Evolutionary conservation across 2,113 vertebrate genomes (phyloP), one percentile per base, ranked within the genome.

Genomic region (Hydropotes inermis): DNA sequence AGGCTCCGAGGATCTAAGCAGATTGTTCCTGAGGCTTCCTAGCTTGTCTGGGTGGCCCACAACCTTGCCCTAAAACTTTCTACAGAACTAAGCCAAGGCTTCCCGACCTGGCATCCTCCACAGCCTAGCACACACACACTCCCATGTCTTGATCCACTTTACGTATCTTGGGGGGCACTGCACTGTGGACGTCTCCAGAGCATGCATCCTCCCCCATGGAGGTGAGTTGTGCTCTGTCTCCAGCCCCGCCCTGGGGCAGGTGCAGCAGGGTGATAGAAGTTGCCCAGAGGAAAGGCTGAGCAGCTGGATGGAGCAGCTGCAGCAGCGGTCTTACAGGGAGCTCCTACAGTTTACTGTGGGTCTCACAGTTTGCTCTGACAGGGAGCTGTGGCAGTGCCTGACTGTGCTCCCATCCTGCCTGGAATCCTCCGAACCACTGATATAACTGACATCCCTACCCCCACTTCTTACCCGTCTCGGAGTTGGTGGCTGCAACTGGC

Each of bases 401-500:
- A 45, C 33, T 25, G n/a, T 74, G 45, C 15, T 83, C 43, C 61
- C 36, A 57, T 5, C 81, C 85, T 57, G 43, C 52, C 93, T 45
- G n/a, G 28, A 58, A 76, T 14, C 95, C 58, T 64, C 27, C 1
- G 55, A 74, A 84, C 50, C 88, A 58, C 6, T 47, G 36, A 82
- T 79, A 70, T 4, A 17, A 45, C 39, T 21, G 87, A 50, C 43
- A 45, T 43, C 70, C 43, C 82, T 54, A 17, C 21, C 52, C 83
- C 3, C 12, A 13, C 87, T 94, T 98, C 99, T 99, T 99, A 99
- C 99, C 99, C 57, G 99, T 99, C 97, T 99, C 99, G 4, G 99
- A 99, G 98, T 99, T 99, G 96, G 99, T 99, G 93, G 99, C 99
- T 8, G 99, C 99, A 91, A 99, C 99, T 0, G 99, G 99, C 99